These are phyloP conservation scores for Esox lucius DNA, from an alignment of 2,797 vertebrate genomes.

Conservation along the genomic window DNA sequence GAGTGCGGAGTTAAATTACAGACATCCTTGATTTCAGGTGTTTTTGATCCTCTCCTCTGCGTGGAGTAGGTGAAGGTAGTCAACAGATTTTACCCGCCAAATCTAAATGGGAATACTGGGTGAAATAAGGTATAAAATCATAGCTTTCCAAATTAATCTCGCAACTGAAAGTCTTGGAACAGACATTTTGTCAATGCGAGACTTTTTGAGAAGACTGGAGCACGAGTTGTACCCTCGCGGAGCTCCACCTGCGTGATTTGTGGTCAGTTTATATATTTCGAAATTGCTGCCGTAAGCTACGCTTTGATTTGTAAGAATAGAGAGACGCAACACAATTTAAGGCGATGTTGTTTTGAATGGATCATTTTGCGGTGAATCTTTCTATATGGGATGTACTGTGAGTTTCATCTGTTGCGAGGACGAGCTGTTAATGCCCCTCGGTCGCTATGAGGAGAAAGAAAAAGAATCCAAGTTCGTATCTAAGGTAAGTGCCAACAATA, in stretches of 20 bases:
- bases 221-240: not conserved
- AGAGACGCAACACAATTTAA: not conserved
- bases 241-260: not conserved
- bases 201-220: not conserved
- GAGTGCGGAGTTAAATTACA: not conserved
- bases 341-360: constrained; percentile 11
- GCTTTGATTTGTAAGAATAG: not conserved
- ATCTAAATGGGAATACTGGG: not conserved
- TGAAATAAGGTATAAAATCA: not conserved
- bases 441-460: constrained; percentile 19
- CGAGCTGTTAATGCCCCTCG: constrained; percentile 22
- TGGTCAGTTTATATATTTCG: not conserved
- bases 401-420: constrained; percentile 62
- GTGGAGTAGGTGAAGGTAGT: not conserved
- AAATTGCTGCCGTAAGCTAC: not conserved
- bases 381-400: constrained; percentile 49
- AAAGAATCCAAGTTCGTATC: constrained; percentile 15
- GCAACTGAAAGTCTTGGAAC: not conserved
- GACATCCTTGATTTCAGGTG: not conserved
- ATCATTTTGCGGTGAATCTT: constrained; percentile 3
- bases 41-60: not conserved
- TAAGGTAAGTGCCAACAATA: constrained; percentile 25
- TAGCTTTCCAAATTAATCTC: too few relatives aligned
- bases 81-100: not conserved
- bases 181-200: not conserved